Evolutionary conservation across 2,797 vertebrate species (phyloP).

Genomic region (Telmatherina bonti): DNA sequence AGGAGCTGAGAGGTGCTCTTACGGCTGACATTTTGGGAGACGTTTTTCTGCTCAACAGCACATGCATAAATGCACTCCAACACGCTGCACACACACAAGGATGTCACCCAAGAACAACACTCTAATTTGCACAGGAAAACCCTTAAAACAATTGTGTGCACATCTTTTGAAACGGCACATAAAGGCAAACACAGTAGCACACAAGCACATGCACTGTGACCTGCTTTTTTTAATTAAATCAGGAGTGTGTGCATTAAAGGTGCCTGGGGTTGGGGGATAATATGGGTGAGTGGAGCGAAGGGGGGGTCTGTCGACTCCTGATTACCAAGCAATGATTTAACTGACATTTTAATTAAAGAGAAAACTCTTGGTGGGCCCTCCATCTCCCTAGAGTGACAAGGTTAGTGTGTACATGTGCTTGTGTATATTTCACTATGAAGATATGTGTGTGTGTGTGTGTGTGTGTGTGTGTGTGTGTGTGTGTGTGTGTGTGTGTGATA

Average conservation of each 20-base stretch:
- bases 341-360: conserved; percentile 88
- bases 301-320: conserved; percentile 77
- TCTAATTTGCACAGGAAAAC: conserved; percentile 8
- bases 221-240: conserved; percentile 61
- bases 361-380: conserved; percentile 80
- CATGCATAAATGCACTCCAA: conserved; percentile 49
- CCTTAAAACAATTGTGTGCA: conserved; percentile 15
- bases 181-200: not conserved
- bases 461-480: conserved; percentile 55
- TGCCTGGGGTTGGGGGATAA: conserved; percentile 58
- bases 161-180: conserved; percentile 4
- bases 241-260: conserved; percentile 38
- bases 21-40: conserved; percentile 78
- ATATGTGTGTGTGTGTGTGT: conserved; percentile 22
- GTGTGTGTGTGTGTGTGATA: conserved; percentile 46
- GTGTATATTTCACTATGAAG: conserved; percentile 55
- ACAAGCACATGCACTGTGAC: conserved; percentile 32
- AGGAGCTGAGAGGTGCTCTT: conserved; percentile 66
- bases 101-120: conserved; percentile 14
- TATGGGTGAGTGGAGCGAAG: conserved; percentile 43
- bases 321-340: conserved; percentile 87
- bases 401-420: conserved; percentile 63
- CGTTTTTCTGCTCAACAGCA: conserved; percentile 56
- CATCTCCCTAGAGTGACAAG: conserved; percentile 78
- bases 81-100: not conserved